phyloP scores from a whole-genome alignment of 1,140 invertebrate genomes.

The Aphelinus certus region DNA sequence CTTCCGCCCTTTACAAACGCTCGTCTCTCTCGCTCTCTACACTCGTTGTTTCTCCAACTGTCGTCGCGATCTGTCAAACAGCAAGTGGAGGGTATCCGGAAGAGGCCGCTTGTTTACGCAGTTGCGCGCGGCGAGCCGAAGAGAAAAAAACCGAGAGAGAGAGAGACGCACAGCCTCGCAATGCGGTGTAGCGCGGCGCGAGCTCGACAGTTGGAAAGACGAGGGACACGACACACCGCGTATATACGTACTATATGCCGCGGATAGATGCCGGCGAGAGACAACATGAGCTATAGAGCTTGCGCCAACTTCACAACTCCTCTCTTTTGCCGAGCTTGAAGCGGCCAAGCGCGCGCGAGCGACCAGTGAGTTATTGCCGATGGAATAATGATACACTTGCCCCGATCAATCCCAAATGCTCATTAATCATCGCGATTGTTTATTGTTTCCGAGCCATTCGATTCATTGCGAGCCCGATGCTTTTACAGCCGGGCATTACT shows the following conservation, averaged over 20 bases:
- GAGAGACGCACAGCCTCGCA: background rate
- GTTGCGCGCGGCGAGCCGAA: constrained; percentile 2
- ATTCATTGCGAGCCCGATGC: no score
- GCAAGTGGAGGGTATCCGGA: constrained; percentile 13
- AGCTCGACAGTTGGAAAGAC: background rate
- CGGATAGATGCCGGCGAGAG: background rate
- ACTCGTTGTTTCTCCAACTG: constrained; percentile 36
- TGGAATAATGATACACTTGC: no score
- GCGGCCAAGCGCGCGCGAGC: no score
- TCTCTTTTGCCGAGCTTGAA: no score
- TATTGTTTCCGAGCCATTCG: no score
- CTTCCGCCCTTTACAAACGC: constrained; percentile 16
- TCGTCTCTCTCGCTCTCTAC: constrained; percentile 9
- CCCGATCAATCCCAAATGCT: no score
- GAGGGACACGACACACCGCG: no score
- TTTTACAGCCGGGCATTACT: no score
- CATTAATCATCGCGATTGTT: no score
- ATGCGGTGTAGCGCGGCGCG: background rate
- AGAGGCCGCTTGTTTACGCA: constrained; percentile 35
- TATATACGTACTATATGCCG: no score
- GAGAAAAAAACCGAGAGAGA: background rate
- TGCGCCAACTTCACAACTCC: no score
- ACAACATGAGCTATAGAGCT: background rate
- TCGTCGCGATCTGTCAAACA: constrained; percentile 39
- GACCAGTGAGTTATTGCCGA: no score